A percentile compares a stretch with the other conserved stretches of the same genome.
These are phyloP conservation scores for Temnothorax nylanderi DNA, from an alignment of 1,140 invertebrate genomes.

Conservation along the genomic window DNA sequence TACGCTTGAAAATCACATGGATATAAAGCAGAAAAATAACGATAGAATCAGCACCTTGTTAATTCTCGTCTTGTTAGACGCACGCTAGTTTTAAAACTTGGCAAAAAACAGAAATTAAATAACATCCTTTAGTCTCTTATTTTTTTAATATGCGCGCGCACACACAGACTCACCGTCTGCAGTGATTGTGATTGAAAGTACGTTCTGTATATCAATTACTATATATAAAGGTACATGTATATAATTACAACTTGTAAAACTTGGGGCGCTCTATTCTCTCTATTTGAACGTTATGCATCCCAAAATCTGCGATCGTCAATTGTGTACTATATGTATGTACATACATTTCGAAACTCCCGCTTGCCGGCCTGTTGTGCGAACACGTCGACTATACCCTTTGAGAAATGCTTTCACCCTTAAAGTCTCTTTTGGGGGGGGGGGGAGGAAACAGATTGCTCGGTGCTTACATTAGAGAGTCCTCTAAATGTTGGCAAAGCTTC, in stretches of 20 bases:
- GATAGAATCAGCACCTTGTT: not conserved
- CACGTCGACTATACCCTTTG: not conserved
- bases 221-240: not conserved
- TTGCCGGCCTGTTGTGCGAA: not conserved
- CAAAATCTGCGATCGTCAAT: constrained; percentile 4
- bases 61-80: not conserved
- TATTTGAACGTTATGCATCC: not conserved
- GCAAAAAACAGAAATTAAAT: not conserved
- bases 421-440: not conserved
- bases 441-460: not conserved
- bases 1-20: constrained; percentile 38
- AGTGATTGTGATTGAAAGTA: not conserved
- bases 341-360: not conserved
- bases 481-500: not conserved
- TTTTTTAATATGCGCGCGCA: not conserved
- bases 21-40: constrained; percentile 28
- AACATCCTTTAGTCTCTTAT: not conserved
- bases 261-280: not conserved
- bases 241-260: not conserved
- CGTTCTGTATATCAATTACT: not conserved
- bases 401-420: not conserved
- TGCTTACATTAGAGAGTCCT: constrained; percentile 2
- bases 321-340: not conserved
- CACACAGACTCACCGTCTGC: not conserved
- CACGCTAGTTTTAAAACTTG: not conserved